Conservation (phyloP, 2,888 invertebrate species). For the Ennomos quercinarius region DNA sequence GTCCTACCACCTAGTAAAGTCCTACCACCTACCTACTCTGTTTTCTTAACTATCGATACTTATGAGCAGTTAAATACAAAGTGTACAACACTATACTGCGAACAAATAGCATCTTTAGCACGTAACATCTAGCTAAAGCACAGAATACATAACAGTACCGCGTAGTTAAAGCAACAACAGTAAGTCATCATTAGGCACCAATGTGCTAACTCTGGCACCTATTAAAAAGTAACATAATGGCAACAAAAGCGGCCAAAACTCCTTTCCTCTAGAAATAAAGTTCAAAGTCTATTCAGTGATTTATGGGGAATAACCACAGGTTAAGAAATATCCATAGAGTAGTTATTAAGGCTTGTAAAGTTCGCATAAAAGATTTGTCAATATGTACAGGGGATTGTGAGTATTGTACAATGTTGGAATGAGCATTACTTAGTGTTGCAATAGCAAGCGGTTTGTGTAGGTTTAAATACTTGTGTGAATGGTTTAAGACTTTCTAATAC, state of each 20-base stretch:
- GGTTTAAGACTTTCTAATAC: no score
- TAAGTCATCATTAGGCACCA: slow-evolving; percentile 19
- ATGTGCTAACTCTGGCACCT: slow-evolving; percentile 22
- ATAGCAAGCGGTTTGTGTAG: background rate
- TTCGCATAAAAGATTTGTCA: slow-evolving; percentile 22
- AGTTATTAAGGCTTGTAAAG: slow-evolving; percentile 19
- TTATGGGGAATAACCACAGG: slow-evolving; percentile 22
- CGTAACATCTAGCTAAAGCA: slow-evolving; percentile 11
- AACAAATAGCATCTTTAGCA: slow-evolving; percentile 19
- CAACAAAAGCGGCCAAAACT: background rate
- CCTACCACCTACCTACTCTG: no score
- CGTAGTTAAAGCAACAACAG: slow-evolving; percentile 15
- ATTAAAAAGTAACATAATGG: slow-evolving; percentile 1
- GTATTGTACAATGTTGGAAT: background rate
- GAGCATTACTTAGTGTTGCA: slow-evolving; percentile 1
- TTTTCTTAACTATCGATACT: slow-evolving; percentile 1
- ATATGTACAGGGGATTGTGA: slow-evolving; percentile 11
- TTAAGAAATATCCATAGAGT: slow-evolving; percentile 21
- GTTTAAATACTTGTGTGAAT: background rate
- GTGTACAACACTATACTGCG: slow-evolving; percentile 4
- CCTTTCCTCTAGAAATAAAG: slow-evolving; percentile 12
- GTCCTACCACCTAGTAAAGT: no score
- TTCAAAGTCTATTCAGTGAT: slow-evolving; percentile 22
- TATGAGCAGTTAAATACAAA: slow-evolving; percentile 19
- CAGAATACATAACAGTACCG: no score